Evolutionary conservation across 2,113 vertebrate species (phyloP).

Genomic region (Hippocampus barbouri): DNA sequence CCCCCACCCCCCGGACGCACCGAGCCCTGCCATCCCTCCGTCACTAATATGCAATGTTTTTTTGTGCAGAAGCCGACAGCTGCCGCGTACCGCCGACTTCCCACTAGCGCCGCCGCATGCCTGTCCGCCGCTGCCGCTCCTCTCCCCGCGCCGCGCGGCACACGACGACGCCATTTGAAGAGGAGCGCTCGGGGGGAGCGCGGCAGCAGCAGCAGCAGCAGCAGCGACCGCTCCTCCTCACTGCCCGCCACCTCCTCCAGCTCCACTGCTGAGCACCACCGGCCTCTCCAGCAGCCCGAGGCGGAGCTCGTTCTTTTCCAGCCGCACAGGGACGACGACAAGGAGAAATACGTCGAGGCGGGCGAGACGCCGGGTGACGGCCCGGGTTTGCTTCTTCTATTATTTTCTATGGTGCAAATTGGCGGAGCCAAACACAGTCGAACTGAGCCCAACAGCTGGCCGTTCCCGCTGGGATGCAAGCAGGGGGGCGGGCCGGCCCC

Average conservation of each 20-base stretch:
- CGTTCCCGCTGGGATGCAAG: constrained; percentile 92
- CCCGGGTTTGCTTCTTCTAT: constrained; percentile 77
- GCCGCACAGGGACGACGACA: constrained; percentile 82
- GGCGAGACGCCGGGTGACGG: constrained; percentile 61
- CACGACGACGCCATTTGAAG: constrained; percentile 69
- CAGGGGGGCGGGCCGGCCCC: constrained; percentile 86
- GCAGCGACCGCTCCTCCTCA: constrained; percentile 41
- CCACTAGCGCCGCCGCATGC: constrained; percentile 81
- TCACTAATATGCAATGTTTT: constrained; percentile 89
- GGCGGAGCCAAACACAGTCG: constrained; percentile 79
- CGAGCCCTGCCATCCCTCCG: constrained; percentile 46
- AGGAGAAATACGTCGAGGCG: constrained; percentile 73
- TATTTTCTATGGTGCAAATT: constrained; percentile 91
- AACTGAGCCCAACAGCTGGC: constrained; percentile 82
- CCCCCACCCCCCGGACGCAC: constrained; percentile 61
- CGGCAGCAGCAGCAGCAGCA: constrained; percentile 66
- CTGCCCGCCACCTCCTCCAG: neutral
- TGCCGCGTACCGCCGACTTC: constrained; percentile 78
- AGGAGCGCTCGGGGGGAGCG: constrained; percentile 68
- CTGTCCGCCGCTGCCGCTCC: constrained; percentile 60
- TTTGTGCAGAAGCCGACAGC: constrained; percentile 83
- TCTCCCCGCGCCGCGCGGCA: constrained; percentile 67
- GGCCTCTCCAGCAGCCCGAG: constrained; percentile 65
- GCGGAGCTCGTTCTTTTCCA: constrained; percentile 77
- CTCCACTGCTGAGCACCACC: constrained; percentile 42